phyloP scores from a whole-genome alignment of 2,888 invertebrate genomes.

The Cataglyphis albicans region DNA sequence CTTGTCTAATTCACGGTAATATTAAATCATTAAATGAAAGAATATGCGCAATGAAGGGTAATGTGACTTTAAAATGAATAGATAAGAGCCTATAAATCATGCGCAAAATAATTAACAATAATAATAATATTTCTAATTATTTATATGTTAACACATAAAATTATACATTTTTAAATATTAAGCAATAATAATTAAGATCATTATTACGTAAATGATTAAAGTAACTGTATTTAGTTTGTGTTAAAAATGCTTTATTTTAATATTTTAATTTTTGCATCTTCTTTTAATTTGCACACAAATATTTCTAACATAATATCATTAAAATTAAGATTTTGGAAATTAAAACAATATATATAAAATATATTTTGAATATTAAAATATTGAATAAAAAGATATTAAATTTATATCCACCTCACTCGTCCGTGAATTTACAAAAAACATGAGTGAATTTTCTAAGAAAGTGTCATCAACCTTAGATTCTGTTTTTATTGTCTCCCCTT shows the following conservation, averaged over 20 bases:
- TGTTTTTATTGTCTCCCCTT: background rate
- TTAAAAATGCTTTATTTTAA: background rate
- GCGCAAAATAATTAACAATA: constrained; percentile 10
- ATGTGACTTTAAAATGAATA: constrained; percentile 31
- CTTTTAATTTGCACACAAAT: background rate
- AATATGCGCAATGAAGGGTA: constrained; percentile 57
- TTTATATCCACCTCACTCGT: background rate
- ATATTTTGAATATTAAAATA: background rate
- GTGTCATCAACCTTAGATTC: background rate
- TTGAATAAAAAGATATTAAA: background rate
- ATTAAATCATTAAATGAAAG: constrained; percentile 36
- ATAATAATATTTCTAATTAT: constrained; percentile 4
- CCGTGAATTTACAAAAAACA: background rate
- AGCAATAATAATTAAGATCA: background rate
- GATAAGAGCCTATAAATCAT: constrained; percentile 11
- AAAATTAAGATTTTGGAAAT: background rate
- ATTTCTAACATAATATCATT: background rate
- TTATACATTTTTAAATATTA: background rate
- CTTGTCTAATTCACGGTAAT: constrained; percentile 77
- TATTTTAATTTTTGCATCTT: background rate
- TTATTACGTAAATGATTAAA: background rate
- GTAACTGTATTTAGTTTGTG: background rate
- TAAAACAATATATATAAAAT: background rate
- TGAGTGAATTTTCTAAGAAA: background rate
- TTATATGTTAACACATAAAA: background rate